Evolutionary conservation across 2,113 vertebrate genomes (phyloP), one percentile per base, ranked within the genome.

Genomic region (Cephalopterus ornatus): DNA sequence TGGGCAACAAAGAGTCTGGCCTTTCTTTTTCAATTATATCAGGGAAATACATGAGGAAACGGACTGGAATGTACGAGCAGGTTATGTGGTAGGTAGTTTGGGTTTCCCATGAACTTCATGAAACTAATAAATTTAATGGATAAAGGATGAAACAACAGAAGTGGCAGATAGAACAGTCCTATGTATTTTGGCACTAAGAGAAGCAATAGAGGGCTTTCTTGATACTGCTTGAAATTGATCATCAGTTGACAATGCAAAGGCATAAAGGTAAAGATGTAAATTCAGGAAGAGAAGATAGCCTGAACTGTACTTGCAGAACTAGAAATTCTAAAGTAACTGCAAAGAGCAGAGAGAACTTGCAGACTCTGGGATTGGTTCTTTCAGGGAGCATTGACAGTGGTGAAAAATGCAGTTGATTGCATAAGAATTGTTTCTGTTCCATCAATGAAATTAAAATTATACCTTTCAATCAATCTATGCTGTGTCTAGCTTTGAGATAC

Each of bases 381-480:
- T 77, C 41, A 26, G 52, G 2, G 6, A 61, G 14, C 3, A 3
- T 75, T 88, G 61, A 58, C 63, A 49, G n/a, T 50, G 37, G 53
- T 65, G 30, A 59, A 89, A 84, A 94, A 77, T 47, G 46, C 12
- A 41, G 2, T 30, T 73, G 62, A 52, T 61, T 47, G 20, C 44
- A 10, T 39, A 75, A 78, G 33, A 65, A 39, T 82, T 76, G 30
- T 72, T 96, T 85, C 18, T 92, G 81, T 88, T 44, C 47, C 46
- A 63, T 44, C 17, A 44, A 14, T 41, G 59, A 70, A 90, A 73
- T 65, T 39, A 49, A 88, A 83, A 70, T 72, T 55, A 28, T 3
- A 86, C 49, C 53, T 85, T 93, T 73, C 37, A 70, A 4, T 92
- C 72, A 78, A 35, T 53, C 22, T 55, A 14, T 84, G 53, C 46